Base-by-base conservation (phyloP, 2,888 invertebrate species). In the Acanthococcus lagerstroemiae region DNA sequence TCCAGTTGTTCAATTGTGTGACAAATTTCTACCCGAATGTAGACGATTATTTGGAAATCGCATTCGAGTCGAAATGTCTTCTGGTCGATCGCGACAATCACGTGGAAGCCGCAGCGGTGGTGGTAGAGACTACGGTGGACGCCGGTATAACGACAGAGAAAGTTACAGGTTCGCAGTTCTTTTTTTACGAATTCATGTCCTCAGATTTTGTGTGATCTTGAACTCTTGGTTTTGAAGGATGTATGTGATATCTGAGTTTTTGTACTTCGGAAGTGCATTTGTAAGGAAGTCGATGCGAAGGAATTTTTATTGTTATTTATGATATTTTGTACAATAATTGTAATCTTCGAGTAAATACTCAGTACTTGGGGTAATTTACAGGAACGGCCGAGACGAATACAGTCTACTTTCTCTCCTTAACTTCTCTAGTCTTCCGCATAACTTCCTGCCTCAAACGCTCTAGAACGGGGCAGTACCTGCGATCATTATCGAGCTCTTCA, bases 1-100 rank as follows among this genome's bases (percentile, higher is more conserved):
- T 37, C 3, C 12, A 1, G 2, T 2, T 15, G 3, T 9, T 30
- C 7, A 30, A 30, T 65, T 52, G 4, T 25, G 22, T 22, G 24
- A 4, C n/a, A 22, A 3, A 7, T 22, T 12, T 37, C 12, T 50
- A 9, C n/a, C 22, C 7, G 3, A 6, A 3, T 3, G 6, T 15
- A 90, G 90, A 68, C 85, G 90, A 60, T 87, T 90, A 78, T 92
- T 91, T 78, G 91, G 92, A 9, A 87, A 89, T 24, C 83, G 92
- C 73, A 89, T 92, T 55, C 83, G 91, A 68, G 92, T 92, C n/a
- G 92, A 93, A 79, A 92, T 93, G 92, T 92, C 91, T 0, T 90
- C 88, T 69, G 92, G 92, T 0, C 82, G 90, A 72, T 88, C 88
- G 58, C 81, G 84, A 70, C 83, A 83, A 67, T 75, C 79, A 15